Conservation (phyloP, 37 sponge, comb jelly and placozoan genomes). For the Sycon ciliatum region DNA sequence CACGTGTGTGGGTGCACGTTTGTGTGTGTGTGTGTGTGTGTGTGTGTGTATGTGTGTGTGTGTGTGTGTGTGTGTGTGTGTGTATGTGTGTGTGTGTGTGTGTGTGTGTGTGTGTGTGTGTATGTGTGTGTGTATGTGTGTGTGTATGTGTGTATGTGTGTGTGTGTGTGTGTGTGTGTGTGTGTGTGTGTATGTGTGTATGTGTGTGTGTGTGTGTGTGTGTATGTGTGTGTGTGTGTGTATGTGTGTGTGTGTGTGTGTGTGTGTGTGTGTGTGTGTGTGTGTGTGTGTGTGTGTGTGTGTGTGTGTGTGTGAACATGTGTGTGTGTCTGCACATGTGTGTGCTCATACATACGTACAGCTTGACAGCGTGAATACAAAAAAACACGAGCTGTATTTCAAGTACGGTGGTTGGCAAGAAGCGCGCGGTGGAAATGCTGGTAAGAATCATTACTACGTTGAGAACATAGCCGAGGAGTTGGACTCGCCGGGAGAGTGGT, state of each 20-base stretch:
- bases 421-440: conserved; percentile 36
- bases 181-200: not conserved
- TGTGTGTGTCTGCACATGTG: conserved; percentile 16
- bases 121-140: too few relatives aligned
- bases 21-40: too few relatives aligned
- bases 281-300: conserved; percentile 28
- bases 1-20: too few relatives aligned
- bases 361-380: conserved; percentile 15
- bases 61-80: too few relatives aligned
- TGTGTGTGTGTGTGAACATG: conserved; percentile 32
- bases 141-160: too few relatives aligned
- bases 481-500: conserved; percentile 54
- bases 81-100: too few relatives aligned
- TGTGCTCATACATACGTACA: not conserved
- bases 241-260: conserved; percentile 30
- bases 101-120: too few relatives aligned
- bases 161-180: conserved; percentile 19
- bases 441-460: conserved; percentile 33
- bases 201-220: conserved; percentile 22
- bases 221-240: conserved; percentile 20
- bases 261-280: conserved; percentile 20
- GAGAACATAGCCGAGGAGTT: conserved; percentile 50
- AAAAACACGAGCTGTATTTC: conserved; percentile 17
- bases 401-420: conserved; percentile 42
- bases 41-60: too few relatives aligned